A percentile compares a stretch with the other conserved stretches of the same genome.
Evolutionary conservation across 2,888 invertebrate species (phyloP).

Genomic region (Allygus modestus): DNA sequence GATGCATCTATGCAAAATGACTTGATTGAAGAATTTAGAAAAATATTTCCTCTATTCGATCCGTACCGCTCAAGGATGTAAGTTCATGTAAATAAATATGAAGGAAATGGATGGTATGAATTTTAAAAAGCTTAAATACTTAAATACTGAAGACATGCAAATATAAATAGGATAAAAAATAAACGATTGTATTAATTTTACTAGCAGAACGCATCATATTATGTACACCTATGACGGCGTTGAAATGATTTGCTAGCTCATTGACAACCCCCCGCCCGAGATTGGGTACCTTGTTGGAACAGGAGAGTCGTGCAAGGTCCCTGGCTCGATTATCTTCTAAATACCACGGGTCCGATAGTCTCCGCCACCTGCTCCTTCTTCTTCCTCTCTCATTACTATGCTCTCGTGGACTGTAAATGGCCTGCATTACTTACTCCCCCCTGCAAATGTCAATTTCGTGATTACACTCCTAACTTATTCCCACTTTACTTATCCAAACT

Average conservation of each 20-base stretch:
- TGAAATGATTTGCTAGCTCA: neutral
- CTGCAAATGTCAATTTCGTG: conserved; percentile 43
- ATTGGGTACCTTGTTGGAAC: too few species aligned
- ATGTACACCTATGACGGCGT: neutral
- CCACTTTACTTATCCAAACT: conserved; percentile 31
- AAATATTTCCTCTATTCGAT: too few species aligned
- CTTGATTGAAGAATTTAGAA: too few species aligned
- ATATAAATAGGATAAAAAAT: too few species aligned
- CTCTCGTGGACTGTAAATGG: conserved; percentile 37
- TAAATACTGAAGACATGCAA: too few species aligned
- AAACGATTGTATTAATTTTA: too few species aligned
- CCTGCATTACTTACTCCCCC: conserved; percentile 39
- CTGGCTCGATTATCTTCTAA: conserved; percentile 3
- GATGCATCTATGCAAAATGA: too few species aligned
- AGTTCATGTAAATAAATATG: too few species aligned
- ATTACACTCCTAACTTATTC: conserved; percentile 38
- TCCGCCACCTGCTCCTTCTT: conserved; percentile 21
- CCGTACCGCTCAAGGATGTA: too few species aligned
- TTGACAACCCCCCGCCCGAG: neutral
- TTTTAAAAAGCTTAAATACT: too few species aligned
- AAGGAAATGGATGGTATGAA: too few species aligned
- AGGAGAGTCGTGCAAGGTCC: neutral
- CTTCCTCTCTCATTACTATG: conserved; percentile 32
- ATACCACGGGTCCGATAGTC: neutral
- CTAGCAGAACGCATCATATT: too few species aligned